Conservation (phyloP, 92 coral and sea anemone species). For the Bergia sp. region DNA sequence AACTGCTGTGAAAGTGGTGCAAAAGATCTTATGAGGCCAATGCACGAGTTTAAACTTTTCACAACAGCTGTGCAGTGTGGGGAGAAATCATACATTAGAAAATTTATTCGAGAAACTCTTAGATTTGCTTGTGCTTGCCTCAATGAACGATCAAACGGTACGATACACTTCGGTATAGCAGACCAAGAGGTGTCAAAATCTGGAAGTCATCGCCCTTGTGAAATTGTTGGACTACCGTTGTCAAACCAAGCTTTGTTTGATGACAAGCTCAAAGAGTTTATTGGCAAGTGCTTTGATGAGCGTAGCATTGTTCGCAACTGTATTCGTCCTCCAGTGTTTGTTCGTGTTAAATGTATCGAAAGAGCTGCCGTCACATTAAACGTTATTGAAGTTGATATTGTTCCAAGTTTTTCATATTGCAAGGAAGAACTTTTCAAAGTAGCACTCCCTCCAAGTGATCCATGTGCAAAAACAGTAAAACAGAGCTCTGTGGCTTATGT, state of each 20-base stretch:
- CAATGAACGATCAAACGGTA: constrained; percentile 58
- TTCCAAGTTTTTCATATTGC: constrained; percentile 44
- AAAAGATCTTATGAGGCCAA: constrained; percentile 48
- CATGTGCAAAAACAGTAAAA: constrained; percentile 2
- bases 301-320: constrained; percentile 52
- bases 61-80: constrained; percentile 4
- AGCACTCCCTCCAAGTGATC: constrained; percentile 24
- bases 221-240: constrained; percentile 46
- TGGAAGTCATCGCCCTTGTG: constrained; percentile 27
- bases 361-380: not conserved
- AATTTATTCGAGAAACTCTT: constrained; percentile 50
- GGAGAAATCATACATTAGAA: constrained; percentile 18
- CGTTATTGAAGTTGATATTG: constrained; percentile 60
- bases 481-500: constrained; percentile 1
- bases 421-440: constrained; percentile 43
- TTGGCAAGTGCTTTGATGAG: constrained; percentile 55
- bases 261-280: constrained; percentile 51
- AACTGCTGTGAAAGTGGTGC: constrained; percentile 4
- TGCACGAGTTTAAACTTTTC: constrained; percentile 52
- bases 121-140: constrained; percentile 59
- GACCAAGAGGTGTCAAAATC: constrained; percentile 30
- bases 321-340: constrained; percentile 54
- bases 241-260: not conserved
- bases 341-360: not conserved
- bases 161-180: constrained; percentile 62